Conservation (phyloP, 1,140 invertebrate genomes). For the Drosophila rufa region DNA sequence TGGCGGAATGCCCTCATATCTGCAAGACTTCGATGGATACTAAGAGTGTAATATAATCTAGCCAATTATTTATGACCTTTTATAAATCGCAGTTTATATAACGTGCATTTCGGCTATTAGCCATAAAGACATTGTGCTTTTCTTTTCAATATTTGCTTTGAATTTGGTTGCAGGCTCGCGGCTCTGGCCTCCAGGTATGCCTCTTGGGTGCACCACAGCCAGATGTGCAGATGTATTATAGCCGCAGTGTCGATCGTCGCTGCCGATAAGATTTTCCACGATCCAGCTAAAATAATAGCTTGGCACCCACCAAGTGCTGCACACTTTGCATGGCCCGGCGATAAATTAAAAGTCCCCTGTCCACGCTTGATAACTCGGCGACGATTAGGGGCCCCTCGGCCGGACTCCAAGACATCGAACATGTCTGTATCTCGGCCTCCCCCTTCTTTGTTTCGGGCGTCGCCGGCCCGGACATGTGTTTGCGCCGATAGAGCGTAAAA, state of each 20-base stretch:
- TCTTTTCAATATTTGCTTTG: constrained; percentile 34
- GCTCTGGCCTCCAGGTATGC: constrained; percentile 25
- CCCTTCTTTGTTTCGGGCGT: constrained; percentile 20
- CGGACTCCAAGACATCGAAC: constrained; percentile 37
- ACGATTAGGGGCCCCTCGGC: constrained; percentile 55
- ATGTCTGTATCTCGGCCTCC: constrained; percentile 46
- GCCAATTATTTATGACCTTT: constrained; percentile 10
- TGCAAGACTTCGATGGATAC: background rate
- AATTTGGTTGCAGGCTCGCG: constrained; percentile 32
- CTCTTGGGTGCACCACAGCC: constrained; percentile 38
- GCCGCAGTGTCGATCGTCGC: constrained; percentile 36
- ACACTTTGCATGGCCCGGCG: constrained; percentile 47
- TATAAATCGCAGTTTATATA: background rate
- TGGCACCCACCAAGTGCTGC: constrained; percentile 47
- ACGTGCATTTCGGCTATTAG: background rate
- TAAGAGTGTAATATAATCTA: constrained; percentile 9
- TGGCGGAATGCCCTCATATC: background rate
- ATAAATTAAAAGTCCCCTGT: constrained; percentile 54
- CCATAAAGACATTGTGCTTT: constrained; percentile 39
- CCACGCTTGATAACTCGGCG: constrained; percentile 57
- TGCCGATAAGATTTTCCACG: constrained; percentile 54
- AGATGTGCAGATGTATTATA: constrained; percentile 7
- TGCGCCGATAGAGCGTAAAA: constrained; percentile 71
- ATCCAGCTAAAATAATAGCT: constrained; percentile 61
- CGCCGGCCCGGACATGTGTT: constrained; percentile 53